These are phyloP conservation scores for Parazoanthus swiftii DNA, from an alignment of 92 coral and sea anemone species.

Conservation along the genomic window DNA sequence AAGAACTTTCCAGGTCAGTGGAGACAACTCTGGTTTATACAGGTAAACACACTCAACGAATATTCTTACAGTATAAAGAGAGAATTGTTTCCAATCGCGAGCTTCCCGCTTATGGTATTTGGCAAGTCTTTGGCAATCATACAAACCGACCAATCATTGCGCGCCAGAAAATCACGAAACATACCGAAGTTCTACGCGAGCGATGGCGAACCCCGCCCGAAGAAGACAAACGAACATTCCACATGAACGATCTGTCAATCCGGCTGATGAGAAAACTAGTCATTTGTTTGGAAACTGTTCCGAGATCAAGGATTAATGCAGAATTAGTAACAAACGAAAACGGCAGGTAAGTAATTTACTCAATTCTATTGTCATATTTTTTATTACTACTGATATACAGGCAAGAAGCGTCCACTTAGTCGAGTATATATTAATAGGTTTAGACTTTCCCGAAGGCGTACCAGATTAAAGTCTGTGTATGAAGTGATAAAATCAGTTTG, in stretches of 20 bases:
- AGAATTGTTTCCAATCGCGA: too few species aligned
- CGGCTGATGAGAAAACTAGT: neutral
- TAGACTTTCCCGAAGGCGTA: neutral
- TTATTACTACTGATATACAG: neutral
- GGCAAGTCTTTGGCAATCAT: neutral
- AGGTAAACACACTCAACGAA: too few species aligned
- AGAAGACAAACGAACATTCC: neutral
- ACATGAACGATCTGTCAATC: neutral
- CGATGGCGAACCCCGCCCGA: neutral
- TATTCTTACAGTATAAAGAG: too few species aligned
- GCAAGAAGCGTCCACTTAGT: neutral
- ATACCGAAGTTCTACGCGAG: conserved; percentile 10
- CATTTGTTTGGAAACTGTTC: neutral
- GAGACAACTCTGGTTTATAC: too few species aligned
- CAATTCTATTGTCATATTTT: too few species aligned
- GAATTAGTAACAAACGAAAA: neutral
- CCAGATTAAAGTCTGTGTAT: neutral
- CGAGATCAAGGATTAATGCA: neutral
- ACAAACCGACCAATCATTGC: neutral
- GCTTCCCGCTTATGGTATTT: too few species aligned
- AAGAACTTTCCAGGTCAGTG: too few species aligned
- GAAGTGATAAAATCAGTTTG: neutral
- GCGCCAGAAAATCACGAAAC: neutral
- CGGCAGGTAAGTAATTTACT: neutral
- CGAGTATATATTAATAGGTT: too few species aligned